Conservation (phyloP, 2,888 invertebrate genomes). For the Schizaphis graminum region DNA sequence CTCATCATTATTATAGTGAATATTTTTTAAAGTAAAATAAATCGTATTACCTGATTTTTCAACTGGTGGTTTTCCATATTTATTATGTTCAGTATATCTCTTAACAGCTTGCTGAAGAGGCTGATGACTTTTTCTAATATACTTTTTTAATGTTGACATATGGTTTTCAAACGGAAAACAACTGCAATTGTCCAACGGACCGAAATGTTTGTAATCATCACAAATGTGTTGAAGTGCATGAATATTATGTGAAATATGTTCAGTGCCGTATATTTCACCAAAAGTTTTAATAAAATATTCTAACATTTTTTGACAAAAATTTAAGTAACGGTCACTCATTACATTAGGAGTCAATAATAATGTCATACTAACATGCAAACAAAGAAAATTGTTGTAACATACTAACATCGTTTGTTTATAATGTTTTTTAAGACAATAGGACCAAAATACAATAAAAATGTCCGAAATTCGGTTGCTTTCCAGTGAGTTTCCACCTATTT, state of each 20-base stretch:
- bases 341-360: neutral
- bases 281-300: conserved; percentile 16
- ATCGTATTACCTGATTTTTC: too few relatives aligned
- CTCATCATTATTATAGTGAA: too few relatives aligned
- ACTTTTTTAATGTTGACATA: conserved; percentile 31
- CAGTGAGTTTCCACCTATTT: conserved; percentile 20
- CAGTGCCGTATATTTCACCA: neutral
- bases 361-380: conserved; percentile 22
- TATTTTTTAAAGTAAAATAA: too few relatives aligned
- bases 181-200: conserved; percentile 12
- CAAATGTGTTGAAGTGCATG: neutral
- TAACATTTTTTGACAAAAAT: neutral
- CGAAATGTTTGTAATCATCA: conserved; percentile 7
- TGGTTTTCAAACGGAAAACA: conserved; percentile 19
- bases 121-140: conserved; percentile 8
- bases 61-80: too few relatives aligned
- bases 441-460: conserved; percentile 21
- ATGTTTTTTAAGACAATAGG: conserved; percentile 25
- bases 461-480: conserved; percentile 27
- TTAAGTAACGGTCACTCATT: neutral
- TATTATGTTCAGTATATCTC: neutral
- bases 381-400: conserved; percentile 14
- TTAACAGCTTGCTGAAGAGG: conserved; percentile 13
- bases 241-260: conserved; percentile 23
- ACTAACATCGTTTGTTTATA: neutral